Percentiles rank a stretch among this genome's conserved stretches.
Evolutionary conservation across 2,888 invertebrate genomes (phyloP).

Genomic region (Apodemia duryi): DNA sequence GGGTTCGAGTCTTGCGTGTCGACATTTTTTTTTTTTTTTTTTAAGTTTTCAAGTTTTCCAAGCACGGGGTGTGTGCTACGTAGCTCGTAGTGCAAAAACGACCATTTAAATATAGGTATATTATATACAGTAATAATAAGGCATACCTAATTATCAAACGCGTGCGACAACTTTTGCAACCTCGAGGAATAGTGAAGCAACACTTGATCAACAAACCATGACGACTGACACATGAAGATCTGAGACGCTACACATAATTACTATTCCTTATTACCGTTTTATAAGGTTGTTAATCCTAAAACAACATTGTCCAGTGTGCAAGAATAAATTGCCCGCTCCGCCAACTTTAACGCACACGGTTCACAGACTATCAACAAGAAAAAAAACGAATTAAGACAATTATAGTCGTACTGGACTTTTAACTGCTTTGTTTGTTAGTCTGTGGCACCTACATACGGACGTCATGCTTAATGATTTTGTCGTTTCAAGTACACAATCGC

Average conservation of each 20-base stretch:
- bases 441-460: constrained; percentile 40
- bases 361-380: constrained; percentile 34
- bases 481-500: constrained; percentile 38
- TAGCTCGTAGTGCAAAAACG: not conserved
- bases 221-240: constrained; percentile 56
- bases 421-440: constrained; percentile 24
- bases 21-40: no score
- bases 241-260: constrained; percentile 21
- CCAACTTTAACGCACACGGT: constrained; percentile 29
- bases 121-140: constrained; percentile 3
- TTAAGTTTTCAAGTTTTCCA: no score
- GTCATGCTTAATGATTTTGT: constrained; percentile 52
- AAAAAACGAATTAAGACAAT: constrained; percentile 25
- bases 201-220: constrained; percentile 52
- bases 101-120: not conserved
- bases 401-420: constrained; percentile 28
- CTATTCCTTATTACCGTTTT: constrained; percentile 6
- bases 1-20: no score
- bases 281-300: constrained; percentile 20
- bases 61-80: no score
- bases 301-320: not conserved
- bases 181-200: constrained; percentile 59
- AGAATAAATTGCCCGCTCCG: constrained; percentile 24
- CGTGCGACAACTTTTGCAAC: constrained; percentile 63
- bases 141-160: constrained; percentile 23